A percentile compares a stretch with the other conserved stretches of the same genome.
These are phyloP conservation scores for Prionace glauca DNA, from an alignment of 2,797 vertebrate genomes.

Conservation along the genomic window DNA sequence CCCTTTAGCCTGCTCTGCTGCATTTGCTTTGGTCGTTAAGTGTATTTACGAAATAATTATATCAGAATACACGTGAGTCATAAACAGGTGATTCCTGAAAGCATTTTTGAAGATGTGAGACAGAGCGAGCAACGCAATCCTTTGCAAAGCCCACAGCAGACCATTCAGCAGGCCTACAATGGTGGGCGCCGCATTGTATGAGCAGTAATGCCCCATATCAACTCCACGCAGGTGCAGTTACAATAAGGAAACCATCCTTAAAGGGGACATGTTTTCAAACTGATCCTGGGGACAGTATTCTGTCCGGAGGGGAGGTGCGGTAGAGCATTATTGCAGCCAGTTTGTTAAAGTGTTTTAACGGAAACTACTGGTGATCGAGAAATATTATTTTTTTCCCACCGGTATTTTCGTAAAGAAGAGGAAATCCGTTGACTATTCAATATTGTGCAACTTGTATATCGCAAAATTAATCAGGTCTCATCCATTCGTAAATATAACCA, in stretches of 20 bases:
- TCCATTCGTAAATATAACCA: too few relatives aligned
- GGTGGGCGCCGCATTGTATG: not conserved
- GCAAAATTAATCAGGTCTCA: too few relatives aligned
- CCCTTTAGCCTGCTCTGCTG: too few relatives aligned
- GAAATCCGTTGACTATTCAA: not conserved
- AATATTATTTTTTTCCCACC: not conserved
- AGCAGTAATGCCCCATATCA: not conserved
- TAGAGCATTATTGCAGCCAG: not conserved
- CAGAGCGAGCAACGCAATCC: not conserved
- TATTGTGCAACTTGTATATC: not conserved
- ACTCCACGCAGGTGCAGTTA: not conserved
- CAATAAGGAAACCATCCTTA: not conserved
- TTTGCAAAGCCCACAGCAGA: not conserved
- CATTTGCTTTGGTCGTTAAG: not conserved
- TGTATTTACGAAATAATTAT: not conserved
- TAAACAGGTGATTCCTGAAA: not conserved
- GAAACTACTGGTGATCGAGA: not conserved
- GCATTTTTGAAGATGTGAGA: not conserved
- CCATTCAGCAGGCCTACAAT: not conserved
- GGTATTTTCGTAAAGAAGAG: not conserved
- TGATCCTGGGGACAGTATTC: too few relatives aligned
- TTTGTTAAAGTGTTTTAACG: not conserved
- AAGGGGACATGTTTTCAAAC: not conserved
- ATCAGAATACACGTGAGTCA: not conserved
- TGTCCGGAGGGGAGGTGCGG: not conserved